phyloP scores from a whole-genome alignment of 2,113 vertebrate genomes.

The Pachycephala philippinensis region DNA sequence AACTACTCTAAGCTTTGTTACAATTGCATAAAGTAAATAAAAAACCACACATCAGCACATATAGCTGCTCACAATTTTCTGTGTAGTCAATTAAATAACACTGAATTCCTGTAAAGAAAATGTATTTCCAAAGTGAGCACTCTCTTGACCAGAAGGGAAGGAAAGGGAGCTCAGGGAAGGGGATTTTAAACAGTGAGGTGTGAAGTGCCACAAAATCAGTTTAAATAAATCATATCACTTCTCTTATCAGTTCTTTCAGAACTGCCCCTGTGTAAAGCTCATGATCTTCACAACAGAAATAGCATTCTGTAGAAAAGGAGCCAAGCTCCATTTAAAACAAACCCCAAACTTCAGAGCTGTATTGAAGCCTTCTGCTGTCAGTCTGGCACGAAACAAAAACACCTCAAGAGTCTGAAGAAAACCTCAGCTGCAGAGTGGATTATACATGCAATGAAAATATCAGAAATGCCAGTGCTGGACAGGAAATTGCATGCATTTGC shows the following conservation, averaged over 20 bases:
- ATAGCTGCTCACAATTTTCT: background rate
- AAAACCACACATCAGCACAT: background rate
- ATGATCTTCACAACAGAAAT: background rate
- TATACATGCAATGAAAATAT: background rate
- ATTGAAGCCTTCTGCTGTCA: background rate
- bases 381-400: background rate
- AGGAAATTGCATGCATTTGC: slow-evolving; percentile 27
- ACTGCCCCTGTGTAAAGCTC: background rate
- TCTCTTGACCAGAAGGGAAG: background rate
- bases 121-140: background rate
- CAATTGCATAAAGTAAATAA: background rate
- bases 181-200: background rate
- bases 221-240: background rate
- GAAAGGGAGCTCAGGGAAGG: background rate
- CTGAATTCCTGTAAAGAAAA: background rate
- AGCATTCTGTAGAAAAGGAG: background rate
- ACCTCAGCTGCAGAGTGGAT: background rate
- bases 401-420: background rate
- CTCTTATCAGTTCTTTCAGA: background rate
- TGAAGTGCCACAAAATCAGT: background rate
- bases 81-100: background rate
- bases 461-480: background rate
- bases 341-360: background rate
- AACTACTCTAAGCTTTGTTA: background rate
- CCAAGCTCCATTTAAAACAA: background rate